phyloP scores from a whole-genome alignment of 2,888 invertebrate genomes.

The Drosophila aldrichi region DNA sequence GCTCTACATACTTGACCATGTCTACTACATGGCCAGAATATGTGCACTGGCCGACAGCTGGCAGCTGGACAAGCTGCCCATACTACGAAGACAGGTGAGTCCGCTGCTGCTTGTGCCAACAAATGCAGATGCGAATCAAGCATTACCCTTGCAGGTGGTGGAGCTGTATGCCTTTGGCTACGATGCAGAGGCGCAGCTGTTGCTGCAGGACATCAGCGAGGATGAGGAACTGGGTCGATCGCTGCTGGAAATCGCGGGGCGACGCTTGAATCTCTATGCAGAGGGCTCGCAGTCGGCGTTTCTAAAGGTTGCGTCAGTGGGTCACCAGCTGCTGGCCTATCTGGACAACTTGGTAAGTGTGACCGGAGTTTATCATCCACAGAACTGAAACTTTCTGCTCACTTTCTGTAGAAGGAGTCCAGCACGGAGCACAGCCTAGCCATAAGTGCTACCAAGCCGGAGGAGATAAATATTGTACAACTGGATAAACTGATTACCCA shows the following conservation, averaged over 20 bases:
- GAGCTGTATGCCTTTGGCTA: slow-evolving; percentile 88
- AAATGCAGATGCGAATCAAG: neutral
- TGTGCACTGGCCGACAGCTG: slow-evolving; percentile 90
- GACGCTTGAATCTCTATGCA: slow-evolving; percentile 90
- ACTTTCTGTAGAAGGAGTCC: slow-evolving; percentile 50
- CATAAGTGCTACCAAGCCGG: slow-evolving; percentile 79
- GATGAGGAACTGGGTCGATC: slow-evolving; percentile 89
- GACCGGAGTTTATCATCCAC: slow-evolving; percentile 64
- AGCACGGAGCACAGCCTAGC: slow-evolving; percentile 57
- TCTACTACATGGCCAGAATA: slow-evolving; percentile 91
- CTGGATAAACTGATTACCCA: slow-evolving; percentile 85
- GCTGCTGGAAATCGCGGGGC: slow-evolving; percentile 92
- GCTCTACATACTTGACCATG: slow-evolving; percentile 86
- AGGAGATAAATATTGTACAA: slow-evolving; percentile 80
- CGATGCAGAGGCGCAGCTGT: slow-evolving; percentile 88
- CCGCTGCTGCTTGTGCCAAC: slow-evolving; percentile 82
- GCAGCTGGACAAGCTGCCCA: slow-evolving; percentile 90
- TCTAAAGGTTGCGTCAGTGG: slow-evolving; percentile 91
- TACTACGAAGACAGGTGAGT: slow-evolving; percentile 92
- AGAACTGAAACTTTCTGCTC: slow-evolving; percentile 16
- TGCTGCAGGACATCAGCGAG: slow-evolving; percentile 89
- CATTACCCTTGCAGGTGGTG: slow-evolving; percentile 85
- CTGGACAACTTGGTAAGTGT: slow-evolving; percentile 89
- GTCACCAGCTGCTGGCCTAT: slow-evolving; percentile 91
- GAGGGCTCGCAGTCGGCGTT: slow-evolving; percentile 87